Conservation (phyloP, 2,797 vertebrate genomes). For the Clarias platycephalus region DNA sequence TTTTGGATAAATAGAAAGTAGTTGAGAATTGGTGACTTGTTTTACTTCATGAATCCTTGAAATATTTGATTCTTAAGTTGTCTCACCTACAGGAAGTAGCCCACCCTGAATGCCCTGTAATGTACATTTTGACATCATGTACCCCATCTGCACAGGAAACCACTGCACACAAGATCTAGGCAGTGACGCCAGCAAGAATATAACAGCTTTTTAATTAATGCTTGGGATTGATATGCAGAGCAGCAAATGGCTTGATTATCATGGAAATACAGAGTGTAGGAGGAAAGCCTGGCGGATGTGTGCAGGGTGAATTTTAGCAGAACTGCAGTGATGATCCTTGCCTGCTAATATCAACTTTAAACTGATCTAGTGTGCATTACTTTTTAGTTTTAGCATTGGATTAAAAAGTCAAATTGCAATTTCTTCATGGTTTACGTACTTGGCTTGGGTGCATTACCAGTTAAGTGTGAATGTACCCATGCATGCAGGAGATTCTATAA, state of each 20-base stretch:
- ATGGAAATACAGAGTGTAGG: slow-evolving; percentile 74
- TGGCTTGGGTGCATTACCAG: background rate
- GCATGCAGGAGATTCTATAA: background rate
- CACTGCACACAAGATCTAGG: slow-evolving; percentile 32
- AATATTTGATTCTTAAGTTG: background rate
- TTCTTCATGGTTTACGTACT: background rate
- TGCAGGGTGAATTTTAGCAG: slow-evolving; percentile 16
- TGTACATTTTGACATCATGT: slow-evolving; percentile 65
- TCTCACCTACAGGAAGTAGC: background rate
- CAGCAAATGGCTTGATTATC: slow-evolving; percentile 67
- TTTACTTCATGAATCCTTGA: background rate
- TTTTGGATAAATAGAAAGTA: background rate
- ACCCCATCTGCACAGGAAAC: slow-evolving; percentile 74
- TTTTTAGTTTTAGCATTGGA: background rate
- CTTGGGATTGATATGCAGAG: slow-evolving; percentile 81
- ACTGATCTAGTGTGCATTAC: background rate
- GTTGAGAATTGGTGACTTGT: background rate
- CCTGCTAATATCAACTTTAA: slow-evolving; percentile 32
- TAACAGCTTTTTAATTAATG: slow-evolving; percentile 83
- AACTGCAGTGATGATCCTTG: background rate
- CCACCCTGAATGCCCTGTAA: background rate
- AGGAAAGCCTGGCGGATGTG: slow-evolving; percentile 46
- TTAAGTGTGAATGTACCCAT: background rate
- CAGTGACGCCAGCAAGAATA: slow-evolving; percentile 72
- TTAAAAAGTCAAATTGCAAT: background rate